Evolutionary conservation across 92 coral and sea anemone genomes (phyloP), one percentile per base, ranked within the genome.

Genomic region (Phenganax marumi): DNA sequence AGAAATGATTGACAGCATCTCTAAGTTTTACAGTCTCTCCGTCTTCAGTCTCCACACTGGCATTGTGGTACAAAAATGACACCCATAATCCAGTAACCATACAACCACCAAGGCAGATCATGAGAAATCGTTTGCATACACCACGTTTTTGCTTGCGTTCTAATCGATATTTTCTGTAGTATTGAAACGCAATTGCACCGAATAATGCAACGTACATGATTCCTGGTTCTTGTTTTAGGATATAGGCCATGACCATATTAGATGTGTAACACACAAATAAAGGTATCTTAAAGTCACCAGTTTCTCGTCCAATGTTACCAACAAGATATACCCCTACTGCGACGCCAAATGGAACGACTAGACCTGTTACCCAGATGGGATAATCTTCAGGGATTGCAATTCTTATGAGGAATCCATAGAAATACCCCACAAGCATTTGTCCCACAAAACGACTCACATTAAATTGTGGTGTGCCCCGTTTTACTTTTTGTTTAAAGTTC

Each of bases 391-490:
- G 99, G 63, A 96, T 93, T 47, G 99, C 99, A 11, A 96, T 74
- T 39, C 99, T 91, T 52, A 89, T 89, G 10, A 96, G 87, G 50
- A 96, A 91, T 5, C 99, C 99, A 69, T 96, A 96, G 68, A 93
- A 96, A 77, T 91, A 93, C 0, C 99, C 99, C 0, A 96, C 99
- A 0, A 96, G 81, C 99, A 96, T 96, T 85, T 96, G 99, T 0
- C 99, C 99, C 8, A 94, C 90, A 55, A 96, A 96, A 51, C 99
- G 85, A 10, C 92, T 77, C 18, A 88, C 88, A 62, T 91, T 96
- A 39, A 92, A 96, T 39, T 86, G 89, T 7, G 99, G 99, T 57
- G 93, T 97, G 50, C 81, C 88, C 7, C 99, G 87, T 81, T 57
- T 86, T 10, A 92, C 89, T 70, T 91, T 90, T 68, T 89, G 84